Conservation (phyloP, 2,113 vertebrate genomes). For the Suncus etruscus region DNA sequence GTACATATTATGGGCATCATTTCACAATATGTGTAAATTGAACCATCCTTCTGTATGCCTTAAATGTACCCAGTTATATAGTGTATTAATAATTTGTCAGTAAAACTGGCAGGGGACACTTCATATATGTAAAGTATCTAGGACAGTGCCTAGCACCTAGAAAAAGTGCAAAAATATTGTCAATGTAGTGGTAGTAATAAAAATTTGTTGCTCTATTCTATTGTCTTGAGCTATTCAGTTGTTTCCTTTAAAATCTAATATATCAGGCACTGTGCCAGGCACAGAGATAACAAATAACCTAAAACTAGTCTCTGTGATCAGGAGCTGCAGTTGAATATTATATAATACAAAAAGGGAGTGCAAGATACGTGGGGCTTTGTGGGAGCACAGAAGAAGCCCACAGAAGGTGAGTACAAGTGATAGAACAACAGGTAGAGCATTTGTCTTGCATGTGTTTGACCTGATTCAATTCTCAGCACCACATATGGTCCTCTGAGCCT, state of each 20-base stretch:
- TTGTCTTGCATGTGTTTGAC: no score
- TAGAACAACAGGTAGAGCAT: no score
- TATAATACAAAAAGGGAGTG: neutral
- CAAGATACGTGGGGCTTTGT: neutral
- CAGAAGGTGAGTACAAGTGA: neutral
- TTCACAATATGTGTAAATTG: neutral
- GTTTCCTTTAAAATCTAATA: conserved; percentile 40
- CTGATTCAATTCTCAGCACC: no score
- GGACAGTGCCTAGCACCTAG: neutral
- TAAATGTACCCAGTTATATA: neutral
- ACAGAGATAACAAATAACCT: neutral
- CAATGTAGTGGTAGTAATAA: neutral
- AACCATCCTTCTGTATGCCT: neutral
- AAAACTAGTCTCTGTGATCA: neutral
- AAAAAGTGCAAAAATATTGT: neutral
- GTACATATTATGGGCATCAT: neutral
- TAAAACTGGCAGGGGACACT: neutral
- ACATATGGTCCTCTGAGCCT: no score
- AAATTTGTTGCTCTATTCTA: neutral
- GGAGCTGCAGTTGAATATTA: neutral
- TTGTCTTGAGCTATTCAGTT: neutral
- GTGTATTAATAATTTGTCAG: neutral
- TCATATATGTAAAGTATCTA: neutral
- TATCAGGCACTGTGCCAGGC: neutral
- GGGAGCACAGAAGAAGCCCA: neutral